Evolutionary conservation across 2,888 invertebrate genomes (phyloP).

Genomic region (Malachius bipustulatus): DNA sequence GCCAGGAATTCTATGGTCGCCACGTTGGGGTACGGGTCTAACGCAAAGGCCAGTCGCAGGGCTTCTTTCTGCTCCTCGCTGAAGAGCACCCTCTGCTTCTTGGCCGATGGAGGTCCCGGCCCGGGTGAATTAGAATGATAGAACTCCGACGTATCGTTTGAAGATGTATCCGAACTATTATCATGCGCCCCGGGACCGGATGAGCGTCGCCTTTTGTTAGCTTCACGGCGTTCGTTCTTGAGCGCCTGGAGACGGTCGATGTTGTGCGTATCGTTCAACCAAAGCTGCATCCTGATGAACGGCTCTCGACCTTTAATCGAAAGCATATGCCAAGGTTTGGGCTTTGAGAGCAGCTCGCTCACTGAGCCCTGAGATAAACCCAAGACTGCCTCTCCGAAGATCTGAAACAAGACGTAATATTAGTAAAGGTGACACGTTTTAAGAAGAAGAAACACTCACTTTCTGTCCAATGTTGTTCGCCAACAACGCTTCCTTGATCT

Average conservation of each 20-base stretch:
- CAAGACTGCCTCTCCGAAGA: slow-evolving; percentile 94
- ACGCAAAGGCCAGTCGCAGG: slow-evolving; percentile 80
- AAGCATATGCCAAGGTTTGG: slow-evolving; percentile 98
- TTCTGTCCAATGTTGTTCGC: slow-evolving; percentile 98
- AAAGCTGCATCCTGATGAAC: slow-evolving; percentile 91
- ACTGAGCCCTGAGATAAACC: slow-evolving; percentile 95
- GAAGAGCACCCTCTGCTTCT: slow-evolving; percentile 91
- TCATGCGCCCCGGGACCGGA: slow-evolving; percentile 72
- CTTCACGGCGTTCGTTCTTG: slow-evolving; percentile 83
- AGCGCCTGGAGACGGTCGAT: slow-evolving; percentile 84
- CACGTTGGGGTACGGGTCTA: slow-evolving; percentile 96
- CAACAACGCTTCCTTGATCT: slow-evolving; percentile 90
- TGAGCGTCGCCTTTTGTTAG: slow-evolving; percentile 78
- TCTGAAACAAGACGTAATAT: slow-evolving; percentile 39
- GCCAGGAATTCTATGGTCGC: slow-evolving; percentile 93
- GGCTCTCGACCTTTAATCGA: slow-evolving; percentile 96
- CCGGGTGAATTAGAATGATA: slow-evolving; percentile 77
- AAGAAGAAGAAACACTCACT: too few species aligned
- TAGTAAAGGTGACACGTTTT: slow-evolving; percentile 1
- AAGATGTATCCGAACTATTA: slow-evolving; percentile 78
- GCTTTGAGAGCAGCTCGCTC: slow-evolving; percentile 92
- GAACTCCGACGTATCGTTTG: slow-evolving; percentile 80
- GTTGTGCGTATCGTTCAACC: slow-evolving; percentile 92
- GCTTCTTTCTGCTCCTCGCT: slow-evolving; percentile 98
- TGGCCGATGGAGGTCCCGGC: slow-evolving; percentile 75